phyloP scores from a whole-genome alignment of 1,140 invertebrate species.

The Semibalanus balanoides region DNA sequence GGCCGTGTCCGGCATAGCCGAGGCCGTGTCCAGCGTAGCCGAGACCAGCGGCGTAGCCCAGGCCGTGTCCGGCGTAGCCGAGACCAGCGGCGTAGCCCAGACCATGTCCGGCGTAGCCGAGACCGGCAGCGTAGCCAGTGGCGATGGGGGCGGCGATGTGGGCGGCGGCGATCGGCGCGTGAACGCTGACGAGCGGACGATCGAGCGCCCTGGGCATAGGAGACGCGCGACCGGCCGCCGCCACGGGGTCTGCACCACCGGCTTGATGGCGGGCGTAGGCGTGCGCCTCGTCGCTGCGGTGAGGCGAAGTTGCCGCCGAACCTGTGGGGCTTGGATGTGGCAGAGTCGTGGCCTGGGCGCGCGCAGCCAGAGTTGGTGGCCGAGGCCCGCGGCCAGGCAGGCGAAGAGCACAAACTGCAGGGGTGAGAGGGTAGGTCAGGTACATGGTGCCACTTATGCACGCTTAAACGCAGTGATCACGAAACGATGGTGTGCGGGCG shows the following conservation, averaged over 20 bases:
- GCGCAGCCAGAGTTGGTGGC: conserved; percentile 16
- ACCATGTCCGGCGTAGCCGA: conserved; percentile 10
- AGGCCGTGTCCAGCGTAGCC: too few species aligned
- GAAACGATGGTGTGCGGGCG: too few species aligned
- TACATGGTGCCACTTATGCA: too few species aligned
- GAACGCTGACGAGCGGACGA: conserved; percentile 18
- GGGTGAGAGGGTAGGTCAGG: neutral
- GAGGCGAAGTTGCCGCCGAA: conserved; percentile 41
- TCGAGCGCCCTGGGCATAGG: conserved; percentile 17
- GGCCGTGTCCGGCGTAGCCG: too few species aligned
- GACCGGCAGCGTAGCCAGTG: conserved; percentile 1
- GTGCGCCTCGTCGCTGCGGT: conserved; percentile 37
- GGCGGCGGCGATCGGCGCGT: conserved; percentile 16
- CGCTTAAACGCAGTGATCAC: too few species aligned
- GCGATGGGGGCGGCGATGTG: conserved; percentile 5
- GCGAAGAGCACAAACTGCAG: neutral
- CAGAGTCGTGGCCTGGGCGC: conserved; percentile 37
- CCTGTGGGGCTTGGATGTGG: conserved; percentile 35
- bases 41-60: too few species aligned
- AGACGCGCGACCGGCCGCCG: conserved; percentile 26
- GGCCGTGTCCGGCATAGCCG: too few species aligned
- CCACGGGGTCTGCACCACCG: conserved; percentile 31
- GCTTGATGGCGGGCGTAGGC: conserved; percentile 35
- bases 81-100: too few species aligned
- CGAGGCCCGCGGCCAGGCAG: neutral